phyloP scores from a whole-genome alignment of 2,888 invertebrate species.

The Pheosia tremula region DNA sequence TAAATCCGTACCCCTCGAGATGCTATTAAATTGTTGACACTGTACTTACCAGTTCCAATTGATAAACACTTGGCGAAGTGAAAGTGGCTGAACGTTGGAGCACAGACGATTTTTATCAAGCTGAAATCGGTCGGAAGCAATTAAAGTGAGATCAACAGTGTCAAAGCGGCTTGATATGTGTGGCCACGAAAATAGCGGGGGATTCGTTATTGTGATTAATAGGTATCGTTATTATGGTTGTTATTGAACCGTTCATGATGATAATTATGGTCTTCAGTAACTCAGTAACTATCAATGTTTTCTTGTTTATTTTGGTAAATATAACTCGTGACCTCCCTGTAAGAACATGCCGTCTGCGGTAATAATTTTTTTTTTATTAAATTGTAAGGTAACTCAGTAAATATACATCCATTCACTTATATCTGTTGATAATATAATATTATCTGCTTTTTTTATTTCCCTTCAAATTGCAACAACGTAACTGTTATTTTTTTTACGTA shows the following conservation, averaged over 20 bases:
- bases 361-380: too few relatives aligned
- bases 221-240: not conserved
- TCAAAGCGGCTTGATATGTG: constrained; percentile 40
- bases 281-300: too few relatives aligned
- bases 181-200: constrained; percentile 40
- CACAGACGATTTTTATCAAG: constrained; percentile 45
- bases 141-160: constrained; percentile 58
- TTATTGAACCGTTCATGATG: not conserved
- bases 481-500: too few relatives aligned
- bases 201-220: not conserved
- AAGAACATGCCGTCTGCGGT: too few relatives aligned
- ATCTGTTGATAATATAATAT: too few relatives aligned
- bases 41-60: constrained; percentile 16
- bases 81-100: constrained; percentile 7
- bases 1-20: constrained; percentile 9
- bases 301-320: too few relatives aligned
- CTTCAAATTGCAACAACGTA: too few relatives aligned
- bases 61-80: constrained; percentile 20
- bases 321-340: too few relatives aligned
- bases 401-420: too few relatives aligned
- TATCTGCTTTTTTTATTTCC: too few relatives aligned
- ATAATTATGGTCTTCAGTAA: too few relatives aligned
- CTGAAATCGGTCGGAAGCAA: constrained; percentile 49
- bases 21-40: constrained; percentile 27
- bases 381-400: too few relatives aligned